Evolutionary conservation across 64 coral and sea anemone genomes (phyloP), one percentile per base, ranked within the genome.

Genomic region (Catalaphyllia jardinei): DNA sequence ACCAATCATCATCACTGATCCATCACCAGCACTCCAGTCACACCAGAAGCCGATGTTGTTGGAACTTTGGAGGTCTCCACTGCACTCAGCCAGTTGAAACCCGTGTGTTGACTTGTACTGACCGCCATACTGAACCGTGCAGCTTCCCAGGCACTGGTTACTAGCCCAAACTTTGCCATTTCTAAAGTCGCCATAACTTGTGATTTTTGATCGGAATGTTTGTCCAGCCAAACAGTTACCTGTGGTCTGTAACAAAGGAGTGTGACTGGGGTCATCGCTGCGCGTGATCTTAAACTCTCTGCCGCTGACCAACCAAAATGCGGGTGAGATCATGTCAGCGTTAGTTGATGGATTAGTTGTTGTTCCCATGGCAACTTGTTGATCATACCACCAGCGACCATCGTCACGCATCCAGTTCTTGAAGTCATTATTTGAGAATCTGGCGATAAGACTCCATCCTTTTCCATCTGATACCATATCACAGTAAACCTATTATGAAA

Each of bases 241-340:
- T 62, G 60, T 46, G 2, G 42, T 46, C 42, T 46, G 1, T 46
- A 46, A 46, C 42, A 46, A 46, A 46, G 74, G 42, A 31, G 39
- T 77, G 42, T 77, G 74, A 77, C 20, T 50, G 74, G 74, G 8
- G 30, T 89, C 87, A 65, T 89, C 75, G 42, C 73, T 77, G 16
- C 75, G 78, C 20, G 88, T 90, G 67, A 90, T 90, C 78, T 90
- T 90, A 2, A 90, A 81, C 49, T 90, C 78, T 22, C 49, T 90
- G 1, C 88, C 88, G 39, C 12, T 83, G 31, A 82, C 88, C 17
- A 79, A 86, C 61, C 82, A 86, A 52, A 62, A 62, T 0, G 60
- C 60, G 8, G 42, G 60, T 62, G 60, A 62, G 55, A 61, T 59
- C 28, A 49, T 49, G 39, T 51, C 28, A 17, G 16, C 4, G 19